phyloP scores from a whole-genome alignment of 2,888 invertebrate genomes.

The Zootermopsis nevadensis region DNA sequence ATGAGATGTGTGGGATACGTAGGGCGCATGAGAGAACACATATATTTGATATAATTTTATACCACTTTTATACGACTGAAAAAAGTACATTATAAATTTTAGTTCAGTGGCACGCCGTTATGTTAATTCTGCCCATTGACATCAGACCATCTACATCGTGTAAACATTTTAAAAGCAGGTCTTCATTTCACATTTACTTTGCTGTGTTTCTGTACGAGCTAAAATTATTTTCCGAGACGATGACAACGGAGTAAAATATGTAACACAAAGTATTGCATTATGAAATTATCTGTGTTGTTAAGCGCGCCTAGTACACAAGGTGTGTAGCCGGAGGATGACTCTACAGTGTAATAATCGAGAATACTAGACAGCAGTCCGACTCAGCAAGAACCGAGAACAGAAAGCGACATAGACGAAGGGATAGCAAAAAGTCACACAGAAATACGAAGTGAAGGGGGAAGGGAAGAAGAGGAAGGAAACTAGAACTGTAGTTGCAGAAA shows the following conservation, averaged over 20 bases:
- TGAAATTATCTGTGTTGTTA: neutral
- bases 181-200: neutral
- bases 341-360: constrained; percentile 23
- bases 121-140: too few relatives aligned
- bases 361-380: neutral
- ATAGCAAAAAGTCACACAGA: neutral
- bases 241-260: neutral
- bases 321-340: neutral
- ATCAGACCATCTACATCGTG: too few relatives aligned
- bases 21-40: too few relatives aligned
- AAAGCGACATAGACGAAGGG: neutral
- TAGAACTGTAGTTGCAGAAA: neutral
- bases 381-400: neutral
- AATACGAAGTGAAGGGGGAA: neutral
- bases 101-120: too few relatives aligned
- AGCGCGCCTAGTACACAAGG: neutral
- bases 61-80: too few relatives aligned
- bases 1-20: too few relatives aligned
- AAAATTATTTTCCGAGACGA: neutral
- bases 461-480: too few relatives aligned
- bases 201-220: neutral
- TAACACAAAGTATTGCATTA: neutral
- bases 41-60: too few relatives aligned
- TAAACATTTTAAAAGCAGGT: too few relatives aligned
- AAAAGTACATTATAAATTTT: too few relatives aligned